Base-by-base conservation (phyloP, 2,113 vertebrate species). In the Monopterus albus region DNA sequence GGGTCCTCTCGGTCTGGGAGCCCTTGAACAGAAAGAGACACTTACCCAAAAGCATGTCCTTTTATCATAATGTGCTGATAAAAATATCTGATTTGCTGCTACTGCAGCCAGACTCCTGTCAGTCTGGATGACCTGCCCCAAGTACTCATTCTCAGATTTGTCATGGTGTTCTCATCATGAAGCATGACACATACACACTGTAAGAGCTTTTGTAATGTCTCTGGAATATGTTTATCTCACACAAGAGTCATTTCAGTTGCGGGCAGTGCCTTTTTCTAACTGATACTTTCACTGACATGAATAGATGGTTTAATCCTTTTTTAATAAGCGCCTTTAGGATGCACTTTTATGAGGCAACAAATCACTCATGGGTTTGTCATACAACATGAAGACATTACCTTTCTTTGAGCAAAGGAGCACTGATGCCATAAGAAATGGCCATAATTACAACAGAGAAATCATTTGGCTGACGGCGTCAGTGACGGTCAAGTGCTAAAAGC, bases 101-200 rank as follows among this genome's bases (percentile, higher is more conserved):
- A 61, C 72, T 73, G 67, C 71, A 78, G 77, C 78, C 66, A 64
- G 56, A 67, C 53, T 71, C 76, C 79, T 87, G 82, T 89, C 86
- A 83, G 74, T 63, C 76, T 65, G 72, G 17, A 82, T 89, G 79
- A 80, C 64, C 71, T 76, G 80, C 61, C 50, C 33, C 50, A 33
- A 66, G 67, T 29, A 39, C 72, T 81, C 73, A 58, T 78, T 43
- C 42, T 81, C 51, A 61, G 38, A 83, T 83, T 82, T 76, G 62
- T 79, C 70, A 81, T 20, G 51, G 5, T 5, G 8, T 65, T 78
- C 47, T 68, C 64, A 62, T 52, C 18, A 61, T 49, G 39, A 33
- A 78, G 26, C 29, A 63, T 52, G 25, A 63, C 21, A 28, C 57
- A 61, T 56, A 45, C 28, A 33, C n/a, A n/a, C n/a, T n/a, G n/a